Base-by-base conservation (phyloP, 2,888 invertebrate species). In the Lepidocyrtoides sp. region DNA sequence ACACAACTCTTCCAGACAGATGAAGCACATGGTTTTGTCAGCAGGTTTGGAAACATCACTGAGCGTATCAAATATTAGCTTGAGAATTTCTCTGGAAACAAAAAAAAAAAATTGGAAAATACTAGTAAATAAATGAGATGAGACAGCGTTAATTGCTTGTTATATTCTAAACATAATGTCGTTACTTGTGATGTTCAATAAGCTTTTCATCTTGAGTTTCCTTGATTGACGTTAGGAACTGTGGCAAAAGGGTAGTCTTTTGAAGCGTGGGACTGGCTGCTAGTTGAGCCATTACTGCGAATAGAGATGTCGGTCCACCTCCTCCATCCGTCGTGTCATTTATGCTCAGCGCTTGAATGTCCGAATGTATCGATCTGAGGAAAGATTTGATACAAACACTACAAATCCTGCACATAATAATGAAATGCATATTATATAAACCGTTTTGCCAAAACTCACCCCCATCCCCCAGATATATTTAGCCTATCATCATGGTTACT, bases 161-260 rank as follows among this genome's bases (percentile, higher is more conserved):
- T 36, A n/a, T n/a, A n/a, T n/a, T n/a, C n/a, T n/a, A 7, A 20
- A 0, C 32, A 14, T 66, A 36, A 63, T 23, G 29, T n/a, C 32
- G n/a, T 87, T 92, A 94, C 94, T 94, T 94, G 72, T 94, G 94
- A 89, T 93, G 93, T 84, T 94, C 94, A 32, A 92, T 72, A 29
- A 94, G 85, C 57, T 93, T 93, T 8, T 90, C 92, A 79, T 94
- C 94, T n/a, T 86, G 69, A 0, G 94, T 82, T 23, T 93, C 93
- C 60, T 93, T 94, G 29, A 94, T 91, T 17, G 93, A 89, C 23
- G 91, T 77, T 14, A 89, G 79, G 26, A 94, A 91, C 72, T 93
- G 91, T 10, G 91, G 82, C 20, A 94, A 41, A 41, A 93, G 29
- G 14, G 84, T 20, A 81, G 77, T 51, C 91, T 94, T 93, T 90